A percentile compares a stretch with the other conserved stretches of the same genome.
phyloP scores from a whole-genome alignment of 1,140 invertebrate genomes.

The Ephestia elutella region DNA sequence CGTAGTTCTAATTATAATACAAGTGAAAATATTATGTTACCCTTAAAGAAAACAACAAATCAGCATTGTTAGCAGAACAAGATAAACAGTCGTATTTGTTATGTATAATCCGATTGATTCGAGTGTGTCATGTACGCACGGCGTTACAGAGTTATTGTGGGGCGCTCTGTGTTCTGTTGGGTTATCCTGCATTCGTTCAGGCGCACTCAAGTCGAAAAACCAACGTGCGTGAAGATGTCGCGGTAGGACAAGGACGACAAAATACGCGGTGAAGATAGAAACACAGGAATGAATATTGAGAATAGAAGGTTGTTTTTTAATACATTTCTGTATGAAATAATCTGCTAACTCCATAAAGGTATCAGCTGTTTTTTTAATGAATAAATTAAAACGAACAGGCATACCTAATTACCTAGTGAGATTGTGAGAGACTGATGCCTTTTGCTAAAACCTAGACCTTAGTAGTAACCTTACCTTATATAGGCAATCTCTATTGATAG shows the following conservation, averaged over 20 bases:
- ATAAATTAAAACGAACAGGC: too few species aligned
- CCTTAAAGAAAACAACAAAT: slow-evolving; percentile 32
- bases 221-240: slow-evolving; percentile 39
- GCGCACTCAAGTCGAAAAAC: slow-evolving; percentile 47
- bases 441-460: too few species aligned
- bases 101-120: slow-evolving; percentile 26
- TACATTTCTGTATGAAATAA: too few species aligned
- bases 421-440: too few species aligned
- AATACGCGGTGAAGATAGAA: slow-evolving; percentile 10
- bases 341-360: too few species aligned
- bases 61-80: slow-evolving; percentile 34
- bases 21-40: slow-evolving; percentile 9
- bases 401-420: too few species aligned
- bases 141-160: slow-evolving; percentile 14
- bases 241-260: slow-evolving; percentile 31
- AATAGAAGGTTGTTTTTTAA: too few species aligned
- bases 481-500: too few species aligned
- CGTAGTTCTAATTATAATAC: slow-evolving; percentile 30
- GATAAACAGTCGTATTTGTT: slow-evolving; percentile 33
- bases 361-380: too few species aligned
- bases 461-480: too few species aligned
- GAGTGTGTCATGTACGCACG: slow-evolving; percentile 3
- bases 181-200: slow-evolving; percentile 32
- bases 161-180: slow-evolving; percentile 22
- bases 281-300: too few species aligned